These are phyloP conservation scores for Eueremaeus valkanovi DNA, from an alignment of 2,888 invertebrate genomes.

Conservation along the genomic window DNA sequence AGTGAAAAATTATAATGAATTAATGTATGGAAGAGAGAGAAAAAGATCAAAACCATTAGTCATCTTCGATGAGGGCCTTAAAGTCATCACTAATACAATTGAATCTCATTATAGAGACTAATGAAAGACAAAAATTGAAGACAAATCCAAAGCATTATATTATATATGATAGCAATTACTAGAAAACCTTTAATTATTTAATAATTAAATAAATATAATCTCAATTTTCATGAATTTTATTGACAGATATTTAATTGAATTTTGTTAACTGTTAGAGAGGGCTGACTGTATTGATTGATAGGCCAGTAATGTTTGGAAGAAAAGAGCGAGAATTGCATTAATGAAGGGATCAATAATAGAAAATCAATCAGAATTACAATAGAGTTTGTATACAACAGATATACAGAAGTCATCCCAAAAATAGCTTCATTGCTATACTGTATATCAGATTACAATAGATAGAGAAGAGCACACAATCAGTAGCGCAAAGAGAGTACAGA, in stretches of 20 bases:
- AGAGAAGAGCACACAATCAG: not conserved
- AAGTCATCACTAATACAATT: too few species aligned
- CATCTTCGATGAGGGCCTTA: not conserved
- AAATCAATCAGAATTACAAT: constrained; percentile 21
- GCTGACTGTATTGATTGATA: too few species aligned
- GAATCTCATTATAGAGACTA: too few species aligned
- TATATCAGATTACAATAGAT: not conserved
- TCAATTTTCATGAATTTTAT: too few species aligned
- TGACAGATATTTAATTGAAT: too few species aligned
- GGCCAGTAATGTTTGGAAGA: too few species aligned
- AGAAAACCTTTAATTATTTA: too few species aligned
- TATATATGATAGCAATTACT: too few species aligned
- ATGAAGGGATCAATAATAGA: constrained; percentile 8
- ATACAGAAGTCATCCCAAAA: not conserved
- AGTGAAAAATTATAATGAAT: not conserved
- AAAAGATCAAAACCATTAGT: not conserved
- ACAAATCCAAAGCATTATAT: too few species aligned
- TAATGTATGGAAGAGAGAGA: not conserved
- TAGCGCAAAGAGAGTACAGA: not conserved
- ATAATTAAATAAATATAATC: too few species aligned
- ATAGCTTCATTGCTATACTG: not conserved
- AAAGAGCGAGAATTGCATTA: too few species aligned
- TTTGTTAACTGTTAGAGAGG: too few species aligned
- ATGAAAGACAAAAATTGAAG: not conserved
- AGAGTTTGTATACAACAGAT: not conserved